Percentiles rank a stretch among this genome's conserved stretches.
Evolutionary conservation across 2,797 vertebrate species (phyloP).

Genomic region (Microhierax caerulescens): DNA sequence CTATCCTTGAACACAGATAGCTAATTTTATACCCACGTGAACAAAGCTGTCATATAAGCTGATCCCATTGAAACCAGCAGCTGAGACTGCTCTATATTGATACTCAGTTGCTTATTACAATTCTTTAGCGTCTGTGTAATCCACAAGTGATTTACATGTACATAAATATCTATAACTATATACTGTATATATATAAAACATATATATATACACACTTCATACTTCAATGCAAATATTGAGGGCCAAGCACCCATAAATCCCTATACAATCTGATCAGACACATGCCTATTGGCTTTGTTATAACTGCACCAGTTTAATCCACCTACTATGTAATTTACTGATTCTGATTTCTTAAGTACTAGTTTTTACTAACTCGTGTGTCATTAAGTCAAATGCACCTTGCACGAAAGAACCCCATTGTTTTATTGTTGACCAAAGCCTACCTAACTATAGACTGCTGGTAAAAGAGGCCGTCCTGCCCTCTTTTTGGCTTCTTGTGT

Average conservation of each 20-base stretch:
- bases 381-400: conserved; percentile 32
- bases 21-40: neutral
- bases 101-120: neutral
- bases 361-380: neutral
- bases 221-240: neutral
- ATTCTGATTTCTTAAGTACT: neutral
- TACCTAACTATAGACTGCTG: conserved; percentile 13
- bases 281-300: neutral
- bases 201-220: neutral
- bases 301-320: neutral
- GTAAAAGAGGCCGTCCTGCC: neutral
- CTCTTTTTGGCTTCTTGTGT: neutral
- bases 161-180: neutral
- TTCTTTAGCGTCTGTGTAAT: neutral
- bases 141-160: neutral
- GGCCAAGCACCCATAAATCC: neutral
- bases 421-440: conserved; percentile 22
- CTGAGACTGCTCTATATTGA: neutral
- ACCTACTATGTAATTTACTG: conserved; percentile 30
- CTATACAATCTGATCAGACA: neutral
- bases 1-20: neutral
- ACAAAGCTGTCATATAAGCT: neutral
- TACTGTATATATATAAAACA: neutral
- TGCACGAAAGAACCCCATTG: conserved; percentile 16
- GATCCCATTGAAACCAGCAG: neutral